A percentile compares a stretch with the other conserved stretches of the same genome.
phyloP scores from a whole-genome alignment of 1,140 invertebrate genomes.

The Ceratina calcarata region DNA sequence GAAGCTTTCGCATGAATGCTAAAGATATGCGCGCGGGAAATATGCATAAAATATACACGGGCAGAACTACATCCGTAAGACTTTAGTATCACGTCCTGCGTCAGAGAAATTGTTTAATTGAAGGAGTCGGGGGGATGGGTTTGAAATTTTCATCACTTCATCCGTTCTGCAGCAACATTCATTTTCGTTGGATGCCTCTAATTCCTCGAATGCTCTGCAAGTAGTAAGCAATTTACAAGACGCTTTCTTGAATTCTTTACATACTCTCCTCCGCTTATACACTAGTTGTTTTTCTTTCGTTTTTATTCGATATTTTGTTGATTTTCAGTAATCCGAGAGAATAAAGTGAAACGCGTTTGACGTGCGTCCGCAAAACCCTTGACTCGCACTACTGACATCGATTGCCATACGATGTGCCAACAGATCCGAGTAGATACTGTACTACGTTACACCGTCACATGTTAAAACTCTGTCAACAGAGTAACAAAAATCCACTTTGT shows the following conservation, averaged over 20 bases:
- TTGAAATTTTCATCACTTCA: constrained; percentile 1
- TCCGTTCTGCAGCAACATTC: neutral
- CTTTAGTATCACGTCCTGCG: neutral
- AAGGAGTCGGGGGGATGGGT: neutral
- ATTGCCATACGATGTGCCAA: too few species aligned
- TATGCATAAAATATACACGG: constrained; percentile 18
- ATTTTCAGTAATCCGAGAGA: neutral
- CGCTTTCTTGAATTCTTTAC: constrained; percentile 4
- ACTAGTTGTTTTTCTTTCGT: neutral
- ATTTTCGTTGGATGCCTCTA: neutral
- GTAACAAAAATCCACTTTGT: neutral
- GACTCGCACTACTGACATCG: constrained; percentile 6
- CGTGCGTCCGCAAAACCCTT: neutral
- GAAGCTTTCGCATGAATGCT: constrained; percentile 3
- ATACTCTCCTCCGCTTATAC: too few species aligned
- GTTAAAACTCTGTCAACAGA: too few species aligned
- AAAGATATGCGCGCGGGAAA: constrained; percentile 13
- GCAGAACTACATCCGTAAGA: neutral
- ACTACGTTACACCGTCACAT: too few species aligned
- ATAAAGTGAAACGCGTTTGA: neutral
- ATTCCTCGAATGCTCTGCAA: neutral
- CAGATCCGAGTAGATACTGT: too few species aligned
- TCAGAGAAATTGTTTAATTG: constrained; percentile 27
- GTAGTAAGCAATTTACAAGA: neutral
- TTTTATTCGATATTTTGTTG: neutral